Evolutionary conservation across 2,113 vertebrate species (phyloP).

Genomic region (Sciurus niger): DNA sequence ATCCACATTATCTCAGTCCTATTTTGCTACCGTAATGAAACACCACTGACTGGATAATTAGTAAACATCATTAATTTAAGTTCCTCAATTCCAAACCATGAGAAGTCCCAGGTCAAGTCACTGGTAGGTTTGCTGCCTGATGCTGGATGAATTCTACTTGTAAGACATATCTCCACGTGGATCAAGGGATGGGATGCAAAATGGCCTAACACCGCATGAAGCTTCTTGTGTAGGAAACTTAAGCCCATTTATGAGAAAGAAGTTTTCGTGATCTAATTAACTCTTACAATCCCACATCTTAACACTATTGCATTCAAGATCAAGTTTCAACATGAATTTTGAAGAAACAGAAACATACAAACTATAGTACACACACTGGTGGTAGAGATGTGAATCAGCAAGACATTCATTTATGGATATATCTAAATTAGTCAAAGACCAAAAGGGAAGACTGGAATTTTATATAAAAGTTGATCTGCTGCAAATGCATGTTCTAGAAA

Average conservation of each 20-base stretch:
- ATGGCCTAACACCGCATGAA: accelerated
- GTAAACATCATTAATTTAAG: not conserved
- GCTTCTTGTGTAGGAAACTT: not conserved
- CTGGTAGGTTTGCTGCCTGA: too few relatives aligned
- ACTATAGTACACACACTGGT: not conserved
- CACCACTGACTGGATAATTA: not conserved
- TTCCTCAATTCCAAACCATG: not conserved
- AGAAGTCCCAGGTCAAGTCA: too few relatives aligned
- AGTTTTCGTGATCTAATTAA: not conserved
- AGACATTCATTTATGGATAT: not conserved
- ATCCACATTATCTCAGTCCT: not conserved
- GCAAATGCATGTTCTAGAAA: not conserved
- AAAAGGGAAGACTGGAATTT: not conserved
- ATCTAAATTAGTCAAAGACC: not conserved
- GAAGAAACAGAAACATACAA: not conserved
- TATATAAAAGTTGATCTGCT: not conserved
- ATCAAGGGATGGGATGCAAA: not conserved
- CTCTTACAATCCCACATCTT: not conserved
- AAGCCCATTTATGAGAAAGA: not conserved
- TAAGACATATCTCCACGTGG: not conserved
- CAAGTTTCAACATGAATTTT: not conserved
- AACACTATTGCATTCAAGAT: not conserved
- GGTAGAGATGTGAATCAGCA: too few relatives aligned
- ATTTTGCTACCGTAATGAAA: not conserved
- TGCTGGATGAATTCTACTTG: not conserved